Evolutionary conservation across 2,113 vertebrate genomes (phyloP).

Genomic region (human (Homo sapiens)): GRCh38 chr11:116278001-116278500

Average conservation of each 20-base stretch:
- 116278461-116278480: background rate
- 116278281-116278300: slow-evolving; percentile 79
- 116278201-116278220: slow-evolving; percentile 83
- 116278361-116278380: slow-evolving; percentile 83
- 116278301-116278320: slow-evolving; percentile 86
- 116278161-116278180: slow-evolving; percentile 85
- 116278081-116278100: background rate
- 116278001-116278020: background rate
- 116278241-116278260: slow-evolving; percentile 84
- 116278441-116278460: too few species aligned
- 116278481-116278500: background rate
- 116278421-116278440: slow-evolving; percentile 18
- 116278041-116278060: too few species aligned
- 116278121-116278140: background rate
- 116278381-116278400: slow-evolving; percentile 80
- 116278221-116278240: slow-evolving; percentile 84
- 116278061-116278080: too few species aligned
- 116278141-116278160: slow-evolving; percentile 60
- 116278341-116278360: slow-evolving; percentile 87
- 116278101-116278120: background rate
- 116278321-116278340: slow-evolving; percentile 88
- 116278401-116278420: slow-evolving; percentile 77
- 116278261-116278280: slow-evolving; percentile 88
- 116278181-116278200: slow-evolving; percentile 86
- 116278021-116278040: background rate